Base-by-base conservation (phyloP, 2,797 vertebrate species). In the Lophius americanus region DNA sequence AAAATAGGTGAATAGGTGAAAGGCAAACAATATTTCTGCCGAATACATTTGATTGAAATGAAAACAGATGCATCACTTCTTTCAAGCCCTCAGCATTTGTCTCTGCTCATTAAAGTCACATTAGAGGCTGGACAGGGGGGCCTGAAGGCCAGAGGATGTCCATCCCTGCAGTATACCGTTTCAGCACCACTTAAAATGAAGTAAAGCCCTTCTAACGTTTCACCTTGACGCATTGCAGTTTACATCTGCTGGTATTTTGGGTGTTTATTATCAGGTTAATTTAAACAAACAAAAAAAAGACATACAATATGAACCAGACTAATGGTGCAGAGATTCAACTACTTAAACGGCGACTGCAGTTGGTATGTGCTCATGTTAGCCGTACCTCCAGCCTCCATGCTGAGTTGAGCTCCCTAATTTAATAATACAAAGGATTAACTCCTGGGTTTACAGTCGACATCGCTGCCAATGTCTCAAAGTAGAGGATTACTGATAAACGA, bases 391-490 rank as follows among this genome's bases (percentile, higher is more conserved):
- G 78, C 64, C 59, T 65, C 61, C 85, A 82, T 65, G 78, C 82
- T 77, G 85, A 70, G 76, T 9, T 36, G 63, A 79, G 78, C 55
- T 79, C 41, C 57, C 71, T 90, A 85, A 91, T 83, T 85, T 78
- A 76, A 74, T 89, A 82, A 84, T 59, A 67, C 38, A 2, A 43
- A 72, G 84, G 87, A 86, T 81, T 87, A 82, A 63, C 62, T 82
- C 67, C 75, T 83, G 80, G 88, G 84, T 90, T 89, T 90, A 87
- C 83, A 82, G 81, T 79, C 68, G 23, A 47, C 32, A 49, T 64
- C 55, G 74, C 76, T 69, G 72, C 78, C 82, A 73, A 81, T 63
- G 75, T 83, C 76, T 82, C 79, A 44, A 64, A 54, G 65, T 11
- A 54, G 66, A 79, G 68, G 75, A 73, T 72, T 81, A 78, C 66